Evolutionary conservation across 2,797 vertebrate species (phyloP).

Genomic region (Valencia hispanica): DNA sequence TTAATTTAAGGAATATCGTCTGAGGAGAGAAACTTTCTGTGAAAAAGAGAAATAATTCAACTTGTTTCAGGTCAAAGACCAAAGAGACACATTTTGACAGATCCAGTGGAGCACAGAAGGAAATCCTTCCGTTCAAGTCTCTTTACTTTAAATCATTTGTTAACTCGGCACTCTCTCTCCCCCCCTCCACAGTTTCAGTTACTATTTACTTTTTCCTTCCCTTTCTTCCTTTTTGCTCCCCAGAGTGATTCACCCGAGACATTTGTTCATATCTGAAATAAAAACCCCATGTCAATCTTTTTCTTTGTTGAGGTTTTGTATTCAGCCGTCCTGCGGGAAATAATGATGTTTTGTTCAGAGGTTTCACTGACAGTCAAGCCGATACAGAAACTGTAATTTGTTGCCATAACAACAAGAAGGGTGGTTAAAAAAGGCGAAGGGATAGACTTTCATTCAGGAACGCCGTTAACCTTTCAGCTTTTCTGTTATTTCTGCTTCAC

Average conservation of each 20-base stretch:
- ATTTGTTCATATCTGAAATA: slow-evolving; percentile 14
- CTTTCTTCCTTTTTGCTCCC: neutral
- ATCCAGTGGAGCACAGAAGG: slow-evolving; percentile 48
- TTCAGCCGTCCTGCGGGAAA: slow-evolving; percentile 15
- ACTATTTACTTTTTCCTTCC: slow-evolving; percentile 6
- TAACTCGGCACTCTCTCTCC: neutral
- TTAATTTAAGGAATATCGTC: neutral
- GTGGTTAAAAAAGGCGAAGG: slow-evolving; percentile 2
- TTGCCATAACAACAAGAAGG: slow-evolving; percentile 19
- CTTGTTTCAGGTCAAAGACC: slow-evolving; percentile 17
- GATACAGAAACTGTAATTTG: slow-evolving; percentile 1
- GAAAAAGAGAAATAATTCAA: slow-evolving; percentile 25
- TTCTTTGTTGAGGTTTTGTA: slow-evolving; percentile 15
- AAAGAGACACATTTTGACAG: slow-evolving; percentile 51
- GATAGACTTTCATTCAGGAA: slow-evolving; percentile 5
- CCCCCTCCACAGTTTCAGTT: neutral
- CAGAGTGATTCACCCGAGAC: slow-evolving; percentile 10
- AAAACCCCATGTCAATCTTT: slow-evolving; percentile 10
- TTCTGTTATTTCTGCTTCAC: slow-evolving; percentile 1
- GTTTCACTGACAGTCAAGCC: slow-evolving; percentile 6
- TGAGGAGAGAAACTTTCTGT: neutral
- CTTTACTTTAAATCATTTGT: slow-evolving; percentile 19
- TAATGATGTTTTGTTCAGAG: slow-evolving; percentile 12
- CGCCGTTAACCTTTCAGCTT: neutral
- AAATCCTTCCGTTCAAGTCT: slow-evolving; percentile 39